Evolutionary conservation across 2,113 vertebrate genomes (phyloP).

Genomic region (Chunga burmeisteri): DNA sequence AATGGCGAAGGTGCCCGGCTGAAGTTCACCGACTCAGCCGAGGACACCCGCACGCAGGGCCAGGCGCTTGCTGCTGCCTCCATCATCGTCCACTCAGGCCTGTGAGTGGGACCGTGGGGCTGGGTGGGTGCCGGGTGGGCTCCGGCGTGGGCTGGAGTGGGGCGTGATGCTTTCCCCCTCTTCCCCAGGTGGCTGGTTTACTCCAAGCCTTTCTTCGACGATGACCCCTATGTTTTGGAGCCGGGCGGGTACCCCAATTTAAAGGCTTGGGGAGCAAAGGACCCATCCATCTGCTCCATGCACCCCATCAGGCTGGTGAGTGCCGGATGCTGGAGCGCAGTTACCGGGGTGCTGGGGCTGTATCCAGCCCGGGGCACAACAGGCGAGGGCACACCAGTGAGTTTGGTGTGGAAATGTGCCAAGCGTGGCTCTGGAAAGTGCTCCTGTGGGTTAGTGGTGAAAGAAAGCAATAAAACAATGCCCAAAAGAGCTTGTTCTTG

Average conservation of each 20-base stretch:
- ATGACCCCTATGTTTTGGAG: conserved; percentile 84
- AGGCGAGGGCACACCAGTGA: background rate
- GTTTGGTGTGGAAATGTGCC: background rate
- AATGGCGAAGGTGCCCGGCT: conserved; percentile 84
- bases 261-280: conserved; percentile 85
- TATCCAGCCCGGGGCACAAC: background rate
- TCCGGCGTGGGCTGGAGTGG: fast-evolving
- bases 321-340: fast-evolving
- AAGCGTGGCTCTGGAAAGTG: fast-evolving
- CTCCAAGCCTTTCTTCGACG: conserved; percentile 89
- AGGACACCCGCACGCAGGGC: conserved; percentile 79
- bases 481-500: background rate
- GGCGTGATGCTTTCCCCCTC: background rate
- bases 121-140: background rate
- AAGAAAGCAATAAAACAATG: background rate
- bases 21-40: conserved; percentile 79
- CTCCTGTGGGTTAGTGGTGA: background rate
- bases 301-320: conserved; percentile 91
- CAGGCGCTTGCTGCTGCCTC: conserved; percentile 84
- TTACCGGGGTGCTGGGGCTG: fast-evolving
- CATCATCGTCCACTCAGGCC: conserved; percentile 87
- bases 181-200: conserved; percentile 88
- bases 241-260: conserved; percentile 86
- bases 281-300: conserved; percentile 84
- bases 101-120: conserved; percentile 77